Conservation (phyloP, 2,888 invertebrate species). For the Mylabris sibirica region DNA sequence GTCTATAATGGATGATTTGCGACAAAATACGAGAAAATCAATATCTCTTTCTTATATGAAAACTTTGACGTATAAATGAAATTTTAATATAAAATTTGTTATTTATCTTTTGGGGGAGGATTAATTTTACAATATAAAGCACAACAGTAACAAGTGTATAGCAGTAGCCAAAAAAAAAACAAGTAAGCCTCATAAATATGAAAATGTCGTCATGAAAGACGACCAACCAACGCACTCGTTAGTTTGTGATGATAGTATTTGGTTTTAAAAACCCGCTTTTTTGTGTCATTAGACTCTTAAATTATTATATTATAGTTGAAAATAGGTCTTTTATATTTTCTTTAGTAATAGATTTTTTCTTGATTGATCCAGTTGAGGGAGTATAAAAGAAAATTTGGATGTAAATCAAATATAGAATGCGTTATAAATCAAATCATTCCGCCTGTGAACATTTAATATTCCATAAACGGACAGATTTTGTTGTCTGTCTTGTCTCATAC, state of each 20-base stretch:
- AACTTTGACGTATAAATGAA: neutral
- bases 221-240: neutral
- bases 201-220: neutral
- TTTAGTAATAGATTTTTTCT: neutral
- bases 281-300: neutral
- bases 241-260: neutral
- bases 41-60: neutral
- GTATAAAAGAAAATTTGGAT: neutral
- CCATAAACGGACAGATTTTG: constrained; percentile 3
- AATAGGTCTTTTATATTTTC: neutral
- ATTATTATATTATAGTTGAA: neutral
- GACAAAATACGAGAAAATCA: neutral
- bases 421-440: constrained; percentile 1
- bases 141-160: neutral
- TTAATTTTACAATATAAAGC: neutral
- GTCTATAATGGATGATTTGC: neutral
- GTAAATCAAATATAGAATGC: neutral
- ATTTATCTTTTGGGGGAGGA: neutral
- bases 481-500: neutral
- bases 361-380: neutral
- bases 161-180: neutral
- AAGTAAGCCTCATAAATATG: neutral
- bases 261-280: neutral
- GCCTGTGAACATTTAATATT: constrained; percentile 3
- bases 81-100: neutral